Evolutionary conservation across 2,888 invertebrate species (phyloP).

Genomic region (Blomia tropicalis): DNA sequence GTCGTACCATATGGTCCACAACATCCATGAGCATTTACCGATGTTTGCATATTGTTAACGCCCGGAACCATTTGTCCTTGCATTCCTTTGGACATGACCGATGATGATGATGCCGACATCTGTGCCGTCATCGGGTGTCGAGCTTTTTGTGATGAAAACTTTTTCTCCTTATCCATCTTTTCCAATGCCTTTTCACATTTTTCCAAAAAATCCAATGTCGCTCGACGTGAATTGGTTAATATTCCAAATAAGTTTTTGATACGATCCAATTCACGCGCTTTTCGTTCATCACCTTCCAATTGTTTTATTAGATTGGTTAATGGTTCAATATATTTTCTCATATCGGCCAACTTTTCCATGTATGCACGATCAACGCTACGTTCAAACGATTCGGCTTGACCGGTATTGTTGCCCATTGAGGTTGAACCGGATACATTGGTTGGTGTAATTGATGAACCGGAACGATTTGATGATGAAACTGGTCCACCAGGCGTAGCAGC

Average conservation of each 20-base stretch:
- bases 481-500: background rate
- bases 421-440: background rate
- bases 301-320: constrained; percentile 67
- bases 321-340: constrained; percentile 85
- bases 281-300: constrained; percentile 39
- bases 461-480: no score
- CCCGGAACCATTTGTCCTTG: background rate
- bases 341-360: constrained; percentile 75
- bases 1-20: background rate
- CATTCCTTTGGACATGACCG: background rate
- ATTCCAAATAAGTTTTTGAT: constrained; percentile 88
- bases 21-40: background rate
- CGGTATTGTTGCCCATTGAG: background rate
- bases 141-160: background rate
- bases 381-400: background rate
- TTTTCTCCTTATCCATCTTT: constrained; percentile 48
- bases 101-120: background rate
- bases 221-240: constrained; percentile 48
- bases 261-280: constrained; percentile 66
- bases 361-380: constrained; percentile 65
- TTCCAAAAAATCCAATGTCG: constrained; percentile 63
- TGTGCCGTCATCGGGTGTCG: background rate
- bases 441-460: background rate
- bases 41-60: background rate
- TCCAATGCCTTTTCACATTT: constrained; percentile 87